Evolutionary conservation across 2,888 invertebrate genomes (phyloP), one percentile per base, ranked within the genome.

Genomic region (Parnassius mnemosyne): DNA sequence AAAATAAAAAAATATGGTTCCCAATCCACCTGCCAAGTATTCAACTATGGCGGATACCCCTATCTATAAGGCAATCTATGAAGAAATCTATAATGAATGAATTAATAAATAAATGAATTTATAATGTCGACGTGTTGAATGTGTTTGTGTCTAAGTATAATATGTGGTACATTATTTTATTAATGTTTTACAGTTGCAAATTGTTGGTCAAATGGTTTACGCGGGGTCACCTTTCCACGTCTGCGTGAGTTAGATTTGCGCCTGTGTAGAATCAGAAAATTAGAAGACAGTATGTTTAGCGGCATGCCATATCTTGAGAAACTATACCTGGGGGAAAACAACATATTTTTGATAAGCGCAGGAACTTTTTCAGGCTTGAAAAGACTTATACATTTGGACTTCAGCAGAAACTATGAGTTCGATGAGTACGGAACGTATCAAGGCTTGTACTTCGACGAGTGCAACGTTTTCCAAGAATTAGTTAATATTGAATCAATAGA

Each of bases 231-330:
- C 0, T 88, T 94, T 67, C 70, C 77, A 0, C 71, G 71, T 0
- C 79, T 94, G 0, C 72, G 76, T 52, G 93, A 94, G 65, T 71
- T 94, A n/a, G 94, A 94, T 66, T 78, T 94, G 0, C 84, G 93
- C 63, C 78, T 89, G 0, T 94, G 94, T 66, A 80, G 83, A 25
- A 94, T 94, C 34, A 80, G 86, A 64, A 79, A 77, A 0, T 62
- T 94, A 0, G 79, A 81, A 2, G 71, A 77, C 12, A 71, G 82
- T 3, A 74, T 84, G 0, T 94, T 94, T 66, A 63, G 55, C 11
- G 87, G 89, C 55, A 81, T 94, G 78, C 78, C 79, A 0, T 81
- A 78, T 1, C 68, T 94, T 0, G 77, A 83, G 43, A 83, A 87
- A 0, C 75, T 94, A 0, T 93, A 92, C 63, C 74, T 94, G 2